These are phyloP conservation scores for Hydrotaea cyrtoneurina DNA, from an alignment of 2,888 invertebrate genomes.

Conservation along the genomic window DNA sequence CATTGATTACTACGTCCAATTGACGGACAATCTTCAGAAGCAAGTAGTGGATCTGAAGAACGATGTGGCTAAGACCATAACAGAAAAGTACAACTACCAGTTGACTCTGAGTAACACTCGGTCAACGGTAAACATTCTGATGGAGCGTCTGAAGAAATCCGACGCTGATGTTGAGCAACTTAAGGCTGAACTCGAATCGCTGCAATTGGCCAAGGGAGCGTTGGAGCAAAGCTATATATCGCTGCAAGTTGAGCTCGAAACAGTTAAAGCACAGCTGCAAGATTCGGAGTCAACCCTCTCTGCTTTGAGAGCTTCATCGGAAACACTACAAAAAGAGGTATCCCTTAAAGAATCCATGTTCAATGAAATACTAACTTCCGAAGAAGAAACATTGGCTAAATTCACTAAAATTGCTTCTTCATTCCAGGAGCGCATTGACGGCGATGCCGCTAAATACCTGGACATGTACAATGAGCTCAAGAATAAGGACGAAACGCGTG, in stretches of 20 bases:
- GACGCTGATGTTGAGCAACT: conserved; percentile 80
- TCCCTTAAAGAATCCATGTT: conserved; percentile 79
- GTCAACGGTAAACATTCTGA: conserved; percentile 80
- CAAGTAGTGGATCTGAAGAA: conserved; percentile 79
- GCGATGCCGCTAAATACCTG: conserved; percentile 79
- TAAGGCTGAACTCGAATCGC: conserved; percentile 78
- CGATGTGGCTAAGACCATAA: conserved; percentile 78
- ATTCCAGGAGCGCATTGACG: conserved; percentile 80
- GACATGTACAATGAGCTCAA: conserved; percentile 79
- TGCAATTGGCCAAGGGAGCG: conserved; percentile 76
- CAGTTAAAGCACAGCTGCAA: conserved; percentile 73
- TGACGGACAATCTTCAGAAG: conserved; percentile 78
- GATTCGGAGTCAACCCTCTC: conserved; percentile 76
- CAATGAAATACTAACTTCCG: conserved; percentile 79
- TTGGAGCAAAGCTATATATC: conserved; percentile 76
- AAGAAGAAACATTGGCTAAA: conserved; percentile 80
- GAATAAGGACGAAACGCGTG: conserved; percentile 79
- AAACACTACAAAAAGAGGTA: conserved; percentile 79
- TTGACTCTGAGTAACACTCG: conserved; percentile 80
- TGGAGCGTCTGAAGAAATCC: conserved; percentile 81
- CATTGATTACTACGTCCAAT: conserved; percentile 78
- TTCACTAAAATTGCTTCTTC: conserved; percentile 81
- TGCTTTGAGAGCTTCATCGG: conserved; percentile 76
- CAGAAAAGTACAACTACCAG: conserved; percentile 81
- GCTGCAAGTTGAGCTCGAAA: conserved; percentile 75